Percentiles rank a stretch among this genome's conserved stretches.
Evolutionary conservation across 2,888 invertebrate genomes (phyloP).

Genomic region (Baronia brevicornis): DNA sequence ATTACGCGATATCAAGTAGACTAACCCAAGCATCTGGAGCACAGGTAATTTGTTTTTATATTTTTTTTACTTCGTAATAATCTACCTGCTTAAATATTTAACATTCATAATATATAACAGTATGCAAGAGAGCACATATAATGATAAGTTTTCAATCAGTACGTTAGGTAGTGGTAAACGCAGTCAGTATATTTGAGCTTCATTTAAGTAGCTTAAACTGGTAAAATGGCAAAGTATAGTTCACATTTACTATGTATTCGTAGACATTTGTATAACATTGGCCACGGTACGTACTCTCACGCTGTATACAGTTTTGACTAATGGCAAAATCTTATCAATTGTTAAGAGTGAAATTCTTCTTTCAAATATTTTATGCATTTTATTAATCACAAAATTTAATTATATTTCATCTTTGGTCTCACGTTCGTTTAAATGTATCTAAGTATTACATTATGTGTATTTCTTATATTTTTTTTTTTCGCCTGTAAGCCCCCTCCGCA

Average conservation of each 20-base stretch:
- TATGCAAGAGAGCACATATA: slow-evolving; percentile 27
- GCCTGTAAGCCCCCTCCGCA: slow-evolving; percentile 38
- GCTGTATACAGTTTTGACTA: slow-evolving; percentile 57
- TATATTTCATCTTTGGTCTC: slow-evolving; percentile 33
- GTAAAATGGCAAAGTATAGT: too few relatives aligned
- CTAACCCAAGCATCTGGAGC: slow-evolving; percentile 46
- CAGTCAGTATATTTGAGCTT: slow-evolving; percentile 44
- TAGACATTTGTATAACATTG: slow-evolving; percentile 34
- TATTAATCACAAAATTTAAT: slow-evolving; percentile 35
- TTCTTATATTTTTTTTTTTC: slow-evolving; percentile 36
- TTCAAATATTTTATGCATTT: slow-evolving; percentile 39
- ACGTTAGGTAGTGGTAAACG: slow-evolving; percentile 28
- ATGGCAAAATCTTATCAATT: slow-evolving; percentile 73
- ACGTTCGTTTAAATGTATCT: slow-evolving; percentile 28
- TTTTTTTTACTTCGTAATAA: slow-evolving; percentile 27
- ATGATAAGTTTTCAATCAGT: slow-evolving; percentile 19
- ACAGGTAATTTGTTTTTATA: slow-evolving; percentile 53
- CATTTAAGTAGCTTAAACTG: slow-evolving; percentile 40
- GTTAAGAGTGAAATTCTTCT: slow-evolving; percentile 58
- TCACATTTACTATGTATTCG: too few relatives aligned
- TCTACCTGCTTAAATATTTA: slow-evolving; percentile 24
- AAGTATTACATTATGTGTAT: slow-evolving; percentile 29
- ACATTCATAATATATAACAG: slow-evolving; percentile 10
- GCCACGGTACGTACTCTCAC: slow-evolving; percentile 31
- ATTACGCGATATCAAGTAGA: slow-evolving; percentile 23